phyloP scores from a whole-genome alignment of 1,140 invertebrate genomes.

The Trachymyrmex septentrionalis region DNA sequence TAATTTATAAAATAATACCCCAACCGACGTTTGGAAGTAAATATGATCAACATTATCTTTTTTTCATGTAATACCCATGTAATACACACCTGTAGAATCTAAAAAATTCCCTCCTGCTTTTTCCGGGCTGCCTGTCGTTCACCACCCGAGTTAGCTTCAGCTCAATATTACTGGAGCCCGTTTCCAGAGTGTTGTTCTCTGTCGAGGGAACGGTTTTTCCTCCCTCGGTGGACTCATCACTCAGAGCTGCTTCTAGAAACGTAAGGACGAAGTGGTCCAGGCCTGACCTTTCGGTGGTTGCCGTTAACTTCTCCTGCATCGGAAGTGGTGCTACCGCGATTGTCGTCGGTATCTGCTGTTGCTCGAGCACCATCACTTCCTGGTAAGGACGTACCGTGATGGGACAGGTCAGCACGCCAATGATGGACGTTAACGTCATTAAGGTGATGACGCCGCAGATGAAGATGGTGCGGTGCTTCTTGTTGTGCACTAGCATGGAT shows the following conservation, averaged over 20 bases:
- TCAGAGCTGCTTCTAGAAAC: conserved; percentile 79
- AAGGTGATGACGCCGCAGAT: conserved; percentile 93
- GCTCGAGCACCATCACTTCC: conserved; percentile 56
- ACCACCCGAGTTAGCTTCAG: conserved; percentile 66
- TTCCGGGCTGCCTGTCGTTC: conserved; percentile 54
- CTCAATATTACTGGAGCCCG: conserved; percentile 56
- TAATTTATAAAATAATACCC: background rate
- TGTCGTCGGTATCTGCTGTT: conserved; percentile 18
- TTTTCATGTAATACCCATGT: background rate
- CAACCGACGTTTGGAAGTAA: background rate
- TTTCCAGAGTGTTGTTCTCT: conserved; percentile 44
- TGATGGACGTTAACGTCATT: conserved; percentile 88
- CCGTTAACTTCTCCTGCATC: conserved; percentile 30
- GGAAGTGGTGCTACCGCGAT: conserved; percentile 19
- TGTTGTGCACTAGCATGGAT: conserved; percentile 90
- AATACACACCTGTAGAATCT: conserved; percentile 66
- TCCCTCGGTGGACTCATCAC: conserved; percentile 66
- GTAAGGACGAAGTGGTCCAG: conserved; percentile 80
- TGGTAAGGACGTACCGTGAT: conserved; percentile 53
- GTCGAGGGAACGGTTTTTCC: conserved; percentile 29
- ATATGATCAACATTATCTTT: background rate
- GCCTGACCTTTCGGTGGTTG: conserved; percentile 34
- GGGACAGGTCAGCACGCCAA: conserved; percentile 82
- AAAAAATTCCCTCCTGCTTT: conserved; percentile 75
- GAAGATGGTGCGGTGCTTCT: conserved; percentile 91